These are phyloP conservation scores for Tachycineta bicolor DNA, from an alignment of 2,113 vertebrate species.

Conservation along the genomic window DNA sequence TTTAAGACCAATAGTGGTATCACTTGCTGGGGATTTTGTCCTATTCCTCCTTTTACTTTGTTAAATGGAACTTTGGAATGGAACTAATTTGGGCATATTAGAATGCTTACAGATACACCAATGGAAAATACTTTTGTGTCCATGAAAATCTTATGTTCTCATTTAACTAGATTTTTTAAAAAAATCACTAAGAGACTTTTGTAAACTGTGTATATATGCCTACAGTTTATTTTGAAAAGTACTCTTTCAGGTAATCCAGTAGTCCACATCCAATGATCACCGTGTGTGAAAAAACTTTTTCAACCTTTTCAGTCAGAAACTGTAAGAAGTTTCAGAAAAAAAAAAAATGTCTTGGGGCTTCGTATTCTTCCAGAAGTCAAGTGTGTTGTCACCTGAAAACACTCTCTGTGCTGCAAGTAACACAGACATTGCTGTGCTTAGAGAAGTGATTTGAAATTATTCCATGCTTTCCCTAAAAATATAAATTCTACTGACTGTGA, in stretches of 20 bases:
- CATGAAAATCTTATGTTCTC: neutral
- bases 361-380: neutral
- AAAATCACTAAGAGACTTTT: neutral
- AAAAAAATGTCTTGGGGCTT: neutral
- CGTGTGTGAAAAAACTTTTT: neutral
- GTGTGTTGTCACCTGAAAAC: neutral
- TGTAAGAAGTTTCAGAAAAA: neutral
- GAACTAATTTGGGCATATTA: neutral
- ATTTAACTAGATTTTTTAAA: neutral
- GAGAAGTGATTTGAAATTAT: neutral
- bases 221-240: neutral
- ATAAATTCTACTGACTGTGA: neutral
- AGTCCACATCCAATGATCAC: neutral
- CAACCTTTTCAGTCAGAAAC: neutral
- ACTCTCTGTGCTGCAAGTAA: neutral
- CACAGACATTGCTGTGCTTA: neutral
- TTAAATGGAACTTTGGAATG: neutral
- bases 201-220: neutral
- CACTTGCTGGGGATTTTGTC: neutral
- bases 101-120: neutral
- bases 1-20: neutral
- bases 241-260: neutral
- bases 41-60: neutral
- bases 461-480: neutral
- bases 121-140: neutral